Percentiles rank a stretch among this genome's conserved stretches.
Conservation (phyloP, 1,140 invertebrate species). For the Brachionus rotundiformis region DNA sequence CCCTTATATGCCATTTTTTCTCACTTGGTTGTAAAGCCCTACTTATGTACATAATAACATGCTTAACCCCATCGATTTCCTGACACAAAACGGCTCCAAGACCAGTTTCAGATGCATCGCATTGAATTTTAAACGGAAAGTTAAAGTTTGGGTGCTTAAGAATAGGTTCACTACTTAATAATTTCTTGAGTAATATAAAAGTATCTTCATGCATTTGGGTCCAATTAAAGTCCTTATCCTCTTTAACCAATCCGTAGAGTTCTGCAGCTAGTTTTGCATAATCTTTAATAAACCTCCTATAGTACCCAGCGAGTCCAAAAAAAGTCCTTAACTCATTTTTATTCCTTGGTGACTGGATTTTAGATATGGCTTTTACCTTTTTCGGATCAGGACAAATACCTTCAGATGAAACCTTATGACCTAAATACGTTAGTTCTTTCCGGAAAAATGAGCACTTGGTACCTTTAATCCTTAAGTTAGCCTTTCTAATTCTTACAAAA, state of each 20-base stretch:
- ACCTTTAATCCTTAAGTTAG: constrained; percentile 1
- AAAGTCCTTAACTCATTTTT: constrained; percentile 55
- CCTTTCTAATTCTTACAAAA: too few species aligned
- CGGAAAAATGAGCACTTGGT: background rate
- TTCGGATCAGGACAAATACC: constrained; percentile 58
- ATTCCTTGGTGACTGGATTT: background rate
- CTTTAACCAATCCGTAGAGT: constrained; percentile 59
- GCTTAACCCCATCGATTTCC: too few species aligned
- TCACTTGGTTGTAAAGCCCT: constrained; percentile 53
- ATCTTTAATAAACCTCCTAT: constrained; percentile 60
- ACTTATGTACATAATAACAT: too few species aligned
- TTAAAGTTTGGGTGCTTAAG: too few species aligned
- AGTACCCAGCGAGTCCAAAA: constrained; percentile 64
- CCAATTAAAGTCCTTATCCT: constrained; percentile 55
- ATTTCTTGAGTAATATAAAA: background rate
- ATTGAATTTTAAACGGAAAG: too few species aligned
- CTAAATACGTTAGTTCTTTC: constrained; percentile 28
- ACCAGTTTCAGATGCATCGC: too few species aligned
- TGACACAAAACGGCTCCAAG: too few species aligned
- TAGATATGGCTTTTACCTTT: constrained; percentile 53
- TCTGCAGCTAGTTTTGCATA: constrained; percentile 57
- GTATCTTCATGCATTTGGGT: background rate
- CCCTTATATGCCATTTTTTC: constrained; percentile 56
- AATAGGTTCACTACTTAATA: too few species aligned
- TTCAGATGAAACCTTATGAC: constrained; percentile 54